Base-by-base conservation (phyloP, 2,797 vertebrate genomes). In the Sebastes steindachneri region DNA sequence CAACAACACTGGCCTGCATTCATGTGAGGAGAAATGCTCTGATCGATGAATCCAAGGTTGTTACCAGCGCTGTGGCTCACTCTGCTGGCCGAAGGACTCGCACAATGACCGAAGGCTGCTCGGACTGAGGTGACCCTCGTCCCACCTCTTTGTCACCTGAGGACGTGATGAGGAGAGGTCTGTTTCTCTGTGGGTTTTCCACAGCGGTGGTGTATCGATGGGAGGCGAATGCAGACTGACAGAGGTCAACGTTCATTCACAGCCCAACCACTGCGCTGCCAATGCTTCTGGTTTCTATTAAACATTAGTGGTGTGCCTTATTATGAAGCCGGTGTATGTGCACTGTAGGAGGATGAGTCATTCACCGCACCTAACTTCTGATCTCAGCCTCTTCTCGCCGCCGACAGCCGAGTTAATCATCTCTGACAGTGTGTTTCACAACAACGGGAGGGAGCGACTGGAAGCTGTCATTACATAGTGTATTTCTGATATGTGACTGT, bases 31-130 rank as follows among this genome's bases (percentile, higher is more conserved):
- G 55, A 17, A 51, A 23, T 19, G 19, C 53, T 29, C 28, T 51
- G 68, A 89, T 87, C 51, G 82, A 84, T 82, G 60, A 60, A 63
- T 80, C 78, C 69, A 53, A 77, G 81, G 82, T 77, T 88, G 79
- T 58, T 65, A 25, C 59, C 68, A 55, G 83, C 45, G 14, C 72
- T 11, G 59, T 73, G 74, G 67, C 64, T 75, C 74, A 62, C 59
- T 21, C 78, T 75, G 55, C 63, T 37, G 75, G 70, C 45, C 79
- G 68, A 72, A 35, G 57, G 37, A 63, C 73, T 73, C 25, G 1
- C 71, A 54, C 37, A 21, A 48, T 33, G 25, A 37, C 31, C 28
- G 2, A 59, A 75, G 55, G 23, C 55, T 2, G 23, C 7, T 41
- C 37, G 14, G 37, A 41, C 37, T 15, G 37, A 41, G 14, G 37